Percentiles rank a stretch among this genome's conserved stretches.
phyloP scores from a whole-genome alignment of 2,113 vertebrate genomes.

The Carollia perspicillata region DNA sequence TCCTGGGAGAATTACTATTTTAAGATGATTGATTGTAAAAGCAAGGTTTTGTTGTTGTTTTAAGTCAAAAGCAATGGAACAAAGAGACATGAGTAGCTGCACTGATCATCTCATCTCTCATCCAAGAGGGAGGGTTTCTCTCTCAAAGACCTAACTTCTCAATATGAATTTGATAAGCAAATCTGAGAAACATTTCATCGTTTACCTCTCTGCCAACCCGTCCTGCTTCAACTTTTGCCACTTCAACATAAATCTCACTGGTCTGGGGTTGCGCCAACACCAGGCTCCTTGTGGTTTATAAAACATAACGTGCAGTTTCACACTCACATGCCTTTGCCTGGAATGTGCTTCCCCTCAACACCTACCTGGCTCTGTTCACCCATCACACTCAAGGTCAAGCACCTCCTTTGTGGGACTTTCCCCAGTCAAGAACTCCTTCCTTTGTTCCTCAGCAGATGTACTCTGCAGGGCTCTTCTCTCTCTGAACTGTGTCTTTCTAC shows the following conservation, averaged over 20 bases:
- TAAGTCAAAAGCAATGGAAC: slow-evolving; percentile 13
- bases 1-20: background rate
- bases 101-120: background rate
- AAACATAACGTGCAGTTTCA: background rate
- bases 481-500: background rate
- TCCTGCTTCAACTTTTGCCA: background rate
- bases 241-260: background rate
- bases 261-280: background rate
- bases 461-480: background rate
- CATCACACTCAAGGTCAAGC: background rate
- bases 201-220: background rate
- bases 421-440: background rate
- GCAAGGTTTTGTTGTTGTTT: background rate
- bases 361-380: background rate
- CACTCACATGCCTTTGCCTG: background rate
- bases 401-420: background rate
- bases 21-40: background rate
- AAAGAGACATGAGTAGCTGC: background rate
- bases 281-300: background rate
- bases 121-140: background rate
- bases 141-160: background rate
- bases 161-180: background rate
- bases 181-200: background rate
- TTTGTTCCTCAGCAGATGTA: background rate
- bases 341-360: background rate